Base-by-base conservation (phyloP, 2,888 invertebrate genomes). In the Clivina fossor region DNA sequence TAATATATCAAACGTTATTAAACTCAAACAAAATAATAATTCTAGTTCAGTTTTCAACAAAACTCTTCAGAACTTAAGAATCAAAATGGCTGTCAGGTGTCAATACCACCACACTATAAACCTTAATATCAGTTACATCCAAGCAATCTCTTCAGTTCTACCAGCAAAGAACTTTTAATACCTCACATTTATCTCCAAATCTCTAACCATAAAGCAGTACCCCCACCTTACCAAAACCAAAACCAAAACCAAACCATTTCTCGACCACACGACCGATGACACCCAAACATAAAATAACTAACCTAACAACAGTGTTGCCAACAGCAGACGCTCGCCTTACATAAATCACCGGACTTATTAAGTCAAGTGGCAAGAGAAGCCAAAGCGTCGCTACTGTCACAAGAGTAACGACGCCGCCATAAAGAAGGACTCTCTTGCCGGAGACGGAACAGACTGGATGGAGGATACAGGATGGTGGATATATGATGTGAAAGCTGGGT, bases 301-400 rank as follows among this genome's bases (percentile, higher is more conserved):
- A n/a, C n/a, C n/a, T n/a, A n/a, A n/a, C n/a, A n/a, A 66, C 69
- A 68, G 64, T 66, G 71, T 71, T 72, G 71, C 72, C 72, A 72
- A 63, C 65, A 65, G 67, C 71, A 72, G 69, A 64, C 67, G 65
- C 65, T 67, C 68, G 68, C 66, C 70, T 71, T 70, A 71, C 69
- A 73, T 73, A 73, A 73, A 73, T 73, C 73, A 73, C 61, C 60
- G 62, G 62, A n/a, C 70, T 71, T 70, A 73, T 73, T 72, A 72
- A 73, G 70, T 72, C 71, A 71, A 72, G 73, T 72, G 71, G 69
- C 64, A 47, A 40, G 40, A 26, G 37, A 44, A 19, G 32, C 50
- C n/a, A n/a, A 26, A 26, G 43, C 43, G 26, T 15, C 13, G 20
- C 46, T 46, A 28, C 43, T n/a, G n/a, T 53, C 43, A 32, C 24